Conservation (phyloP, 1,140 invertebrate genomes). For the Samia ricini region DNA sequence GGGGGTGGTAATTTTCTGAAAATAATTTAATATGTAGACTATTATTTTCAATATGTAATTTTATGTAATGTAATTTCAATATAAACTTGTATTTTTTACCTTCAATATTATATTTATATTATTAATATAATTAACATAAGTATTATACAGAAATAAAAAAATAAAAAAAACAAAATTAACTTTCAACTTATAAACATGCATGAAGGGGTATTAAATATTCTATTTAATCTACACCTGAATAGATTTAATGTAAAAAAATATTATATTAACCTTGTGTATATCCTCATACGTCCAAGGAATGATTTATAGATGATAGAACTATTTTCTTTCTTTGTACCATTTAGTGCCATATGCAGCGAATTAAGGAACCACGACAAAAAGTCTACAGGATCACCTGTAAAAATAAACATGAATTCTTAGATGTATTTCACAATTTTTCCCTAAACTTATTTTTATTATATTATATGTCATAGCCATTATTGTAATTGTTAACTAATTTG, state of each 20-base stretch:
- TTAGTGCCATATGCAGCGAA: slow-evolving; percentile 93
- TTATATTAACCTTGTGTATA: slow-evolving; percentile 82
- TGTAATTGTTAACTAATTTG: no score
- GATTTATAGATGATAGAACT: slow-evolving; percentile 97
- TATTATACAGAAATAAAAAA: no score
- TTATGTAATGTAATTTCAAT: no score
- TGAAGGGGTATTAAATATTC: background rate
- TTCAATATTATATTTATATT: no score
- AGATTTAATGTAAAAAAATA: background rate
- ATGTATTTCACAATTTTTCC: background rate
- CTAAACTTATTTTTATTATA: no score
- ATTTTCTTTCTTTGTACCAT: slow-evolving; percentile 89
- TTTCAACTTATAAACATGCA: no score
- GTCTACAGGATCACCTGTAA: slow-evolving; percentile 95
- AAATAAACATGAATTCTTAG: slow-evolving; percentile 31
- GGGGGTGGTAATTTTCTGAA: slow-evolving; percentile 93
- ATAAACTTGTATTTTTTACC: no score
- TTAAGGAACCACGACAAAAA: slow-evolving; percentile 98
- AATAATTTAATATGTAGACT: background rate
- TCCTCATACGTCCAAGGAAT: slow-evolving; percentile 96
- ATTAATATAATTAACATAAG: no score
- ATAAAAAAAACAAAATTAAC: no score
- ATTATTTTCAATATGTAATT: no score
- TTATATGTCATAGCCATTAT: no score
- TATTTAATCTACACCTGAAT: background rate